These are phyloP conservation scores for Chorisops tibialis DNA, from an alignment of 2,888 invertebrate genomes.

Conservation along the genomic window DNA sequence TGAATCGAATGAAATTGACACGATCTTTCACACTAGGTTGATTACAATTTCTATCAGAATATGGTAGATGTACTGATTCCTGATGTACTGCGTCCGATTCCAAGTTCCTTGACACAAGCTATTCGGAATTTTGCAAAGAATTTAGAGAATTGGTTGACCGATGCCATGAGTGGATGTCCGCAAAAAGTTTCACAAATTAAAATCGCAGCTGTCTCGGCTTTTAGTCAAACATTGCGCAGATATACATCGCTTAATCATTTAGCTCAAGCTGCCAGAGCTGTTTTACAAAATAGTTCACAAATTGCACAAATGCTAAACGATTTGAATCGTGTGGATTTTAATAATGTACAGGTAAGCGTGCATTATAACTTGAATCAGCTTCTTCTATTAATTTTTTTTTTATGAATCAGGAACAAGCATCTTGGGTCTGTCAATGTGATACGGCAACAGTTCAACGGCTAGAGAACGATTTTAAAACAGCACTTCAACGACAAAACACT, in stretches of 20 bases:
- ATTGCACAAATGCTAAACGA: slow-evolving; percentile 96
- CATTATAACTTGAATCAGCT: too few relatives aligned
- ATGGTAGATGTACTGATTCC: slow-evolving; percentile 95
- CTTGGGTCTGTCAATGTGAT: slow-evolving; percentile 97
- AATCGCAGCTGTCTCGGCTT: slow-evolving; percentile 80
- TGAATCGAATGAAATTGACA: not conserved
- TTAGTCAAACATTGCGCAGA: slow-evolving; percentile 90
- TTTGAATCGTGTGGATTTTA: slow-evolving; percentile 95
- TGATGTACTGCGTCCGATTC: slow-evolving; percentile 91
- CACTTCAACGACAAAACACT: slow-evolving; percentile 85
- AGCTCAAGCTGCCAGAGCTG: slow-evolving; percentile 83
- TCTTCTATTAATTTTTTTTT: not conserved
- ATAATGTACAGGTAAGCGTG: slow-evolving; percentile 79
- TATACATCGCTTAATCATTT: slow-evolving; percentile 97
- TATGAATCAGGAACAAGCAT: slow-evolving; percentile 67
- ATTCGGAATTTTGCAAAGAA: slow-evolving; percentile 91
- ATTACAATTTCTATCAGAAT: slow-evolving; percentile 92
- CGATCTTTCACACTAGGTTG: slow-evolving; percentile 56
- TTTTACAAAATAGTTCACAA: slow-evolving; percentile 90
- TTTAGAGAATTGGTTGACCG: slow-evolving; percentile 83
- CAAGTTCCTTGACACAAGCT: slow-evolving; percentile 88
- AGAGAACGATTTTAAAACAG: slow-evolving; percentile 90
- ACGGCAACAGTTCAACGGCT: slow-evolving; percentile 74
- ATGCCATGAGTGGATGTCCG: slow-evolving; percentile 82
- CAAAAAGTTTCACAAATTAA: slow-evolving; percentile 77